Evolutionary conservation across 2,797 vertebrate species (phyloP).

Genomic region (Acrocephalus scirpaceus): DNA sequence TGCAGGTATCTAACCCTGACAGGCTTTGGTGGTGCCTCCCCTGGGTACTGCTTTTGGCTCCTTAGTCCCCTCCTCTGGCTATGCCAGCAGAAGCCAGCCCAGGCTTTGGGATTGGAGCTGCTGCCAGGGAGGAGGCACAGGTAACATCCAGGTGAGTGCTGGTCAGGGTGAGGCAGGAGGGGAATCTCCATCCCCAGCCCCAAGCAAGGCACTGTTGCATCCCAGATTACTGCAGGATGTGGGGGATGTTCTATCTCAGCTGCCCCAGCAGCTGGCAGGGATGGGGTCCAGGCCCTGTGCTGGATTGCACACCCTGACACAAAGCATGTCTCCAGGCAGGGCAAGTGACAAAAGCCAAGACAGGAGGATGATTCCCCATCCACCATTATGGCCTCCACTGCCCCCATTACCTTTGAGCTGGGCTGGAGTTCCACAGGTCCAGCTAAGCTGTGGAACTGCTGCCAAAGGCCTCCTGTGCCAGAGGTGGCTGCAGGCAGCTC

Average conservation of each 20-base stretch:
- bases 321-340: rapidly evolving
- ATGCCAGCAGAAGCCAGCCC: not conserved
- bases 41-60: not conserved
- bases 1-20: not conserved
- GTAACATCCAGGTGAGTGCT: not conserved
- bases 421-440: rapidly evolving
- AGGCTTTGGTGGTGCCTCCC: not conserved
- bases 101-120: not conserved
- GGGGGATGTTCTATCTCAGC: not conserved
- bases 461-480: not conserved
- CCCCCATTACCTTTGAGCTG: rapidly evolving
- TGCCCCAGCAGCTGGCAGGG: not conserved
- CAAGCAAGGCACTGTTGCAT: not conserved
- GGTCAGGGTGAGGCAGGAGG: rapidly evolving
- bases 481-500: not conserved
- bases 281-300: not conserved
- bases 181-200: not conserved
- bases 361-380: not conserved
- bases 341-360: not conserved
- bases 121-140: rapidly evolving
- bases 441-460: not conserved
- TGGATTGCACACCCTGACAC: not conserved
- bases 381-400: rapidly evolving
- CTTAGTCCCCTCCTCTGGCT: not conserved
- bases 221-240: not conserved